phyloP scores from a whole-genome alignment of 1,140 invertebrate species.

The Sesamia nonagrioides region DNA sequence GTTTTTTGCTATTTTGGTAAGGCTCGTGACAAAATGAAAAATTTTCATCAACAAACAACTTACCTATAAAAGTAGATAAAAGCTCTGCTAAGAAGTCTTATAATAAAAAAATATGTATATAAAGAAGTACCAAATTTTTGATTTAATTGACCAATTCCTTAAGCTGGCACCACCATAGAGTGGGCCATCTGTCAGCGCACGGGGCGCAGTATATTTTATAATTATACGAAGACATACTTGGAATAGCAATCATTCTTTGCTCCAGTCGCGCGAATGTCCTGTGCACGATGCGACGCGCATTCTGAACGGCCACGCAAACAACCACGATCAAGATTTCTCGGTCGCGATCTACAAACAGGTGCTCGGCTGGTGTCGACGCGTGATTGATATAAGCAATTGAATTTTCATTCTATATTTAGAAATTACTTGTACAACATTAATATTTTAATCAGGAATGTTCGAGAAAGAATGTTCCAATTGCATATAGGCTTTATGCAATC shows the following conservation, averaged over 20 bases:
- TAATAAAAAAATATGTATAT: not conserved
- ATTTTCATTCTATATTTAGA: constrained; percentile 51
- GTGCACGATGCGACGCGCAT: constrained; percentile 71
- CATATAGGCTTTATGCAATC: constrained; percentile 16
- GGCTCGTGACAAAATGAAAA: too few relatives aligned
- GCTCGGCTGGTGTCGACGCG: constrained; percentile 58
- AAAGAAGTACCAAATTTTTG: constrained; percentile 11
- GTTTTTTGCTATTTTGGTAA: too few relatives aligned
- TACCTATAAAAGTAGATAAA: too few relatives aligned
- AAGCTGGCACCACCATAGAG: constrained; percentile 43
- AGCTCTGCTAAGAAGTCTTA: not conserved
- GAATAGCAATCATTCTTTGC: constrained; percentile 73
- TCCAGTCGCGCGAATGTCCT: constrained; percentile 73
- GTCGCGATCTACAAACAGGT: constrained; percentile 79
- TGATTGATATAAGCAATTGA: constrained; percentile 54
- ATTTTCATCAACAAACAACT: too few relatives aligned
- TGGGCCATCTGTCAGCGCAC: constrained; percentile 77
- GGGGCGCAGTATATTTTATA: constrained; percentile 77
- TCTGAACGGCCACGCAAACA: constrained; percentile 57
- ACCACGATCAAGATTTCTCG: constrained; percentile 75
- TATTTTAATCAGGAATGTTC: constrained; percentile 42
- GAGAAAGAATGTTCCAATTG: constrained; percentile 31
- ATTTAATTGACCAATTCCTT: constrained; percentile 28
- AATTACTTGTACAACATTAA: constrained; percentile 48
- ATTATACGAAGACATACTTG: constrained; percentile 73